Evolutionary conservation across 1,140 invertebrate genomes (phyloP).

Genomic region (Thereuonema tuberculata): DNA sequence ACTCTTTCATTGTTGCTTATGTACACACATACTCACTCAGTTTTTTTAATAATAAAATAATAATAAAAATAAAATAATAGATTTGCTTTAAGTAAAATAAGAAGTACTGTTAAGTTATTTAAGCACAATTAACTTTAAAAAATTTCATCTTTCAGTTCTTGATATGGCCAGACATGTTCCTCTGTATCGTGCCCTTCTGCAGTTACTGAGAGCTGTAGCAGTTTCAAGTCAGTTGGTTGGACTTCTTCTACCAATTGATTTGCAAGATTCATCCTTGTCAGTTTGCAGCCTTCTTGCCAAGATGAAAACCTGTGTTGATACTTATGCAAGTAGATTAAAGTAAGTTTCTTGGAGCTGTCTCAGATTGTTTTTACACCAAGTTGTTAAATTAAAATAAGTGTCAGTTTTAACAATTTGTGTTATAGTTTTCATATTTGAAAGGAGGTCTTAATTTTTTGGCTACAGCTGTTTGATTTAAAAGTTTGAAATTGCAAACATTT

Average conservation of each 20-base stretch:
- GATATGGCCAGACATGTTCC: constrained; percentile 91
- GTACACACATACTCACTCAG: too few relatives aligned
- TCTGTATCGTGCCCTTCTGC: constrained; percentile 68
- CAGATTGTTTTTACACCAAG: too few relatives aligned
- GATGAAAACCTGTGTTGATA: constrained; percentile 83
- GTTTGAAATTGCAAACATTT: too few relatives aligned
- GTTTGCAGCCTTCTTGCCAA: constrained; percentile 56
- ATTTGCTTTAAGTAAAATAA: too few relatives aligned
- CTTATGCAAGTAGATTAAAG: constrained; percentile 68
- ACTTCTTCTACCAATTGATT: constrained; percentile 43
- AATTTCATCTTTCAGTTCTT: constrained; percentile 42
- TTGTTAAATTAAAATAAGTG: too few relatives aligned
- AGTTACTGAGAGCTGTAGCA: constrained; percentile 63
- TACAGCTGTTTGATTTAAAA: too few relatives aligned
- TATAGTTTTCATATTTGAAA: too few relatives aligned
- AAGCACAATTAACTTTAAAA: constrained; percentile 10
- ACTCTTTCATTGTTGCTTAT: too few relatives aligned
- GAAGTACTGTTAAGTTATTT: background rate
- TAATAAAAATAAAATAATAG: too few relatives aligned
- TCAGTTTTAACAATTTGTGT: too few relatives aligned
- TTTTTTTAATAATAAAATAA: too few relatives aligned
- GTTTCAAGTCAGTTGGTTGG: constrained; percentile 48
- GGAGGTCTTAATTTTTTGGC: too few relatives aligned
- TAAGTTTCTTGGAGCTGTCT: constrained; percentile 39
- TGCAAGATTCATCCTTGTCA: constrained; percentile 28